Conservation (phyloP, 2,113 vertebrate genomes). For the Pandion haliaetus region DNA sequence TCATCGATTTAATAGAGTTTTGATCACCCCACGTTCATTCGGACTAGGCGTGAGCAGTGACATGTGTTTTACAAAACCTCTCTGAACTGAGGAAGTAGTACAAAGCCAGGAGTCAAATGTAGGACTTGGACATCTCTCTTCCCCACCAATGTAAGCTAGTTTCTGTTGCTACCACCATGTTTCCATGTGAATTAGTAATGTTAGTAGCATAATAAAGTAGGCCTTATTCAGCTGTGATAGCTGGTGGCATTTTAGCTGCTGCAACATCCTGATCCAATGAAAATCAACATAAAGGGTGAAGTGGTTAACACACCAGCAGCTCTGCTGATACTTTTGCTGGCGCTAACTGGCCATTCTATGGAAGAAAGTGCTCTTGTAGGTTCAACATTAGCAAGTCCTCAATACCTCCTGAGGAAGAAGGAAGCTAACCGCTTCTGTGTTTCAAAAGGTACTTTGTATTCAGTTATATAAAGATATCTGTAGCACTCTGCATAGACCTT, state of each 20-base stretch:
- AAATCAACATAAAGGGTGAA: neutral
- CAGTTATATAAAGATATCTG: neutral
- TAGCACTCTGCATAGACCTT: neutral
- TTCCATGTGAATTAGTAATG: neutral
- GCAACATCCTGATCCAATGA: accelerated
- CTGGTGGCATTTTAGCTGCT: neutral
- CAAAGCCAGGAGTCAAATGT: neutral
- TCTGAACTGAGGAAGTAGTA: neutral
- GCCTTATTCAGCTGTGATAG: neutral
- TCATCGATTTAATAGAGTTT: neutral
- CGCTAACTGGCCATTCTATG: neutral
- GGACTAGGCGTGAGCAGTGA: neutral
- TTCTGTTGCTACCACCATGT: neutral
- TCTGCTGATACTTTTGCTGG: neutral
- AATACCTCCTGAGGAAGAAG: neutral
- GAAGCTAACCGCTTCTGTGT: neutral
- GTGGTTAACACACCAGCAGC: neutral
- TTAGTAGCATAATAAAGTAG: neutral
- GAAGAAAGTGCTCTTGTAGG: neutral
- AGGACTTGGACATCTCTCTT: neutral
- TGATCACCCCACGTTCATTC: neutral
- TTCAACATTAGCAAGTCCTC: neutral
- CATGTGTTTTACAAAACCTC: neutral
- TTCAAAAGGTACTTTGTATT: neutral
- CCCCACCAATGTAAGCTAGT: neutral